Conservation (phyloP, 2,113 vertebrate genomes). For the Solea senegalensis region DNA sequence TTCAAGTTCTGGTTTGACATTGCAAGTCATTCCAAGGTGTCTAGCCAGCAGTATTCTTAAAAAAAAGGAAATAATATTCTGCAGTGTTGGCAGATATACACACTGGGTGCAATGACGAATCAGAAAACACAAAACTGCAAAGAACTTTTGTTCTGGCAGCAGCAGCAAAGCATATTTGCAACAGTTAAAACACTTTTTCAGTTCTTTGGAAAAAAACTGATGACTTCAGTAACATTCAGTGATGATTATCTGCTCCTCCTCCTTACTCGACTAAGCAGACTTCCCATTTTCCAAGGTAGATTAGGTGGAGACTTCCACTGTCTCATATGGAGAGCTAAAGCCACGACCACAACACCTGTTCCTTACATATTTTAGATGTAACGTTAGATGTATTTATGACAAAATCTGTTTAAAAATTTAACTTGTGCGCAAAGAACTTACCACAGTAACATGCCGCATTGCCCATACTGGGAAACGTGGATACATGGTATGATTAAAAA, state of each 20-base stretch:
- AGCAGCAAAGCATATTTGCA: constrained; percentile 5
- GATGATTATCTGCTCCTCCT: not conserved
- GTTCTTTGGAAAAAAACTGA: not conserved
- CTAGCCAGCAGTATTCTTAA: constrained; percentile 21
- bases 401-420: not conserved
- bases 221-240: not conserved
- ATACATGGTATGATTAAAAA: constrained; percentile 44
- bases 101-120: not conserved
- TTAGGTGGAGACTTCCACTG: not conserved
- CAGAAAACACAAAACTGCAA: not conserved
- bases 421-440: not conserved
- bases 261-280: not conserved
- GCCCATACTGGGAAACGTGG: constrained; percentile 23
- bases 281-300: not conserved
- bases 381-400: not conserved
- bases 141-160: not conserved
- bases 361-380: not conserved
- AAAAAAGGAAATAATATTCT: constrained; percentile 10
- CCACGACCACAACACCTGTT: not conserved
- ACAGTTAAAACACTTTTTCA: not conserved
- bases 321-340: not conserved
- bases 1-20: not conserved
- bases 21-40: constrained; percentile 18
- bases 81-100: not conserved
- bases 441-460: constrained; percentile 29